These are phyloP conservation scores for Sylvietta virens DNA, from an alignment of 2,113 vertebrate species.

Conservation along the genomic window DNA sequence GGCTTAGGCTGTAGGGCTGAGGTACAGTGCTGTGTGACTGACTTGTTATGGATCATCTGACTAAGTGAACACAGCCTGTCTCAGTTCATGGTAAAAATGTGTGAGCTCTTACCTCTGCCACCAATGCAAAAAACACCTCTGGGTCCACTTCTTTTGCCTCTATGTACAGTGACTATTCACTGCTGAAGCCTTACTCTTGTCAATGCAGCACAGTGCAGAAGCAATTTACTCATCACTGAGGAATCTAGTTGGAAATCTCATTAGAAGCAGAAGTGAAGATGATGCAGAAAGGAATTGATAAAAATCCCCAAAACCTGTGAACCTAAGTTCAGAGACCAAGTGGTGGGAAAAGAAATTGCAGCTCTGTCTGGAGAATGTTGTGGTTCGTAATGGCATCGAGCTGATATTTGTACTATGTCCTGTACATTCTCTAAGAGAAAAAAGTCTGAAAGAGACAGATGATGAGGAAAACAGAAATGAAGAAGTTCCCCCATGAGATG, in stretches of 20 bases:
- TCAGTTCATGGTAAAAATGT: neutral
- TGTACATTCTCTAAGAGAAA: neutral
- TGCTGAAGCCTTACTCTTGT: neutral
- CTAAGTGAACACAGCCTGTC: neutral
- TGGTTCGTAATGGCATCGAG: neutral
- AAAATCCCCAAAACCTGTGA: neutral
- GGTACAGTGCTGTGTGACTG: neutral
- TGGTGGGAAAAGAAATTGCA: neutral
- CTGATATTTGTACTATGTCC: neutral
- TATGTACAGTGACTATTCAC: neutral
- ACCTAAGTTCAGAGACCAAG: neutral
- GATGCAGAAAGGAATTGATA: neutral
- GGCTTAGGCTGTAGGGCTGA: neutral
- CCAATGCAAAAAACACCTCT: neutral
- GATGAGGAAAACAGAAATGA: neutral
- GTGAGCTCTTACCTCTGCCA: neutral
- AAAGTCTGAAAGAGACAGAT: neutral
- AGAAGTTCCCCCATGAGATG: neutral
- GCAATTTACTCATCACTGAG: neutral
- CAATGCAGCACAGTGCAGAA: neutral
- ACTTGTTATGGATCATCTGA: neutral
- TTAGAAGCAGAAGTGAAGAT: neutral
- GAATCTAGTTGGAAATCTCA: neutral
- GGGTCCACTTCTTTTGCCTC: neutral
- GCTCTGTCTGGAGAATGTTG: neutral